A percentile compares a stretch with the other conserved stretches of the same genome.
phyloP scores from a whole-genome alignment of 2,888 invertebrate genomes.

The Axea sp. region DNA sequence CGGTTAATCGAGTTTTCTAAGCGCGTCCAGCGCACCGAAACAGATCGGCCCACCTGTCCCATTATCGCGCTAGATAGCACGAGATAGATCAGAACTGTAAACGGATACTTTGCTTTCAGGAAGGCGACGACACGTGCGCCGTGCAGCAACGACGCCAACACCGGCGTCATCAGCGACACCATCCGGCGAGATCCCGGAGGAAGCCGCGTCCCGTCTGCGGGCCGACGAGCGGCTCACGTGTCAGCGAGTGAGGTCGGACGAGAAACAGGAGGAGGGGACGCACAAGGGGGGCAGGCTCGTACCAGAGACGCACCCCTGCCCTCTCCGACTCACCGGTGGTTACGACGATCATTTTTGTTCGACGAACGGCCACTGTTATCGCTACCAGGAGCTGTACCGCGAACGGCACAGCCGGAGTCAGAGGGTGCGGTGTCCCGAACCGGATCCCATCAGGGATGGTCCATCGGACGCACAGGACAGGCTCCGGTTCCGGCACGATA shows the following conservation, averaged over 20 bases:
- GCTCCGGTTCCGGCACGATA: background rate
- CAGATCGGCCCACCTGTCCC: conserved; percentile 47
- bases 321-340: conserved; percentile 25
- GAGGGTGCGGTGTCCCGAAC: conserved; percentile 34
- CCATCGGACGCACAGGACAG: conserved; percentile 7
- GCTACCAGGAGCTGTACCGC: conserved; percentile 45
- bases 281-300: conserved; percentile 9
- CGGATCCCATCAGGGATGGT: background rate
- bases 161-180: conserved; percentile 38
- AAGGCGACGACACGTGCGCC: conserved; percentile 79
- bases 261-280: conserved; percentile 14
- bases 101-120: conserved; percentile 76
- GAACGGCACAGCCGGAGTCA: conserved; percentile 34
- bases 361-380: conserved; percentile 64
- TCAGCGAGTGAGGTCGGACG: background rate
- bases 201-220: conserved; percentile 28
- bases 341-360: conserved; percentile 28
- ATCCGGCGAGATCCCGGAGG: conserved; percentile 21
- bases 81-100: conserved; percentile 60
- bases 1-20: conserved; percentile 34
- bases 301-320: conserved; percentile 2
- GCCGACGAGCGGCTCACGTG: conserved; percentile 19
- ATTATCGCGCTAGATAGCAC: conserved; percentile 42
- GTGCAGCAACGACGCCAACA: conserved; percentile 67
- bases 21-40: conserved; percentile 35